Percentiles rank a stretch among this genome's conserved stretches.
phyloP scores from a whole-genome alignment of 2,888 invertebrate species.

The Lasius fuliginosus region DNA sequence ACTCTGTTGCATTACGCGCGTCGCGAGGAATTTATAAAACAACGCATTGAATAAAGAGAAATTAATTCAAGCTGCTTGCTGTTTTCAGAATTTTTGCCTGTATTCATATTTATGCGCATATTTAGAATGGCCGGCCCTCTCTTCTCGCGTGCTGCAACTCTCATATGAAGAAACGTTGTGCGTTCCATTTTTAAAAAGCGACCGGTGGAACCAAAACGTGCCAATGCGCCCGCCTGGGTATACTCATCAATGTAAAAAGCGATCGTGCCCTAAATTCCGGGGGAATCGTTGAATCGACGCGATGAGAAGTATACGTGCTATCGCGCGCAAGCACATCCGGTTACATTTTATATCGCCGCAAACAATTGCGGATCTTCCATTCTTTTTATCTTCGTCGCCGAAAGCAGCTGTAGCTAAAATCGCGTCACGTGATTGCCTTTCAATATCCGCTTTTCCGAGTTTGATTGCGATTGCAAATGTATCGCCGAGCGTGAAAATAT shows the following conservation, averaged over 20 bases:
- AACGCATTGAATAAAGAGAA: constrained; percentile 45
- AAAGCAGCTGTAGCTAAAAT: constrained; percentile 46
- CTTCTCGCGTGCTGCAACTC: constrained; percentile 27
- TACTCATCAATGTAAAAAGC: constrained; percentile 34
- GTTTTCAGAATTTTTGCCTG: constrained; percentile 46
- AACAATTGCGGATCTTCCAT: constrained; percentile 29
- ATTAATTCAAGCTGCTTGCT: constrained; percentile 46
- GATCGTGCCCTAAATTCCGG: constrained; percentile 31
- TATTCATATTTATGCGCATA: constrained; percentile 52
- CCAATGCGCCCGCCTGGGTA: constrained; percentile 33
- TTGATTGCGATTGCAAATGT: background rate
- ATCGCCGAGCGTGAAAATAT: constrained; percentile 2
- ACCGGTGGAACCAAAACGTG: constrained; percentile 30
- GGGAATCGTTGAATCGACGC: constrained; percentile 28
- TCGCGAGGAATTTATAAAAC: constrained; percentile 41
- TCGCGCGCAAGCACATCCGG: background rate
- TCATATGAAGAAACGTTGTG: constrained; percentile 49
- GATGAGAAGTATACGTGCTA: constrained; percentile 14
- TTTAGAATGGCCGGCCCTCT: constrained; percentile 41
- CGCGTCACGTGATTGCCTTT: constrained; percentile 42
- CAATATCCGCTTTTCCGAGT: constrained; percentile 10
- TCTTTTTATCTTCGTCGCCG: constrained; percentile 19
- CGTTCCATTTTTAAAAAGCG: constrained; percentile 48
- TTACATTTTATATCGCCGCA: constrained; percentile 37
- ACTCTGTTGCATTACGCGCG: constrained; percentile 34